Evolutionary conservation across 2,113 vertebrate genomes (phyloP).

Genomic region (Recurvirostra avosetta): DNA sequence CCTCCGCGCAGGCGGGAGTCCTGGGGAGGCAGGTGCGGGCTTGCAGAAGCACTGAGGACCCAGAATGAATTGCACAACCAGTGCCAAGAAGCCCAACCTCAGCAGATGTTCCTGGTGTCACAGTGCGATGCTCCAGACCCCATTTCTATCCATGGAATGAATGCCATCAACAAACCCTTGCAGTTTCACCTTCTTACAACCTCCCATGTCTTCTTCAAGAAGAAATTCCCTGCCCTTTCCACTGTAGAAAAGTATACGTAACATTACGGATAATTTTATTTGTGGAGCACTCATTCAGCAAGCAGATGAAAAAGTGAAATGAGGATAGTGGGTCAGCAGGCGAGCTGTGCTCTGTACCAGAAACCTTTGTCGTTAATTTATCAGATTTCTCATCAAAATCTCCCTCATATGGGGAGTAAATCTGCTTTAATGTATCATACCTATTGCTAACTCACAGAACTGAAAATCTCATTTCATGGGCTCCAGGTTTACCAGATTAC

Average conservation of each 20-base stretch:
- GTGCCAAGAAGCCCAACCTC: not conserved
- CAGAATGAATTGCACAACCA: not conserved
- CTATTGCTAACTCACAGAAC: constrained; percentile 66
- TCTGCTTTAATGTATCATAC: constrained; percentile 51
- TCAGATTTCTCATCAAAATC: constrained; percentile 31
- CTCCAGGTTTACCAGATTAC: constrained; percentile 56
- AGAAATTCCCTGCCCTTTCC: not conserved
- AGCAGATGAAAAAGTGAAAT: not conserved
- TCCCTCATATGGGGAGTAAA: constrained; percentile 46
- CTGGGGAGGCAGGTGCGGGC: not conserved
- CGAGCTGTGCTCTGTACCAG: not conserved
- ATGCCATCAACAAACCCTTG: not conserved
- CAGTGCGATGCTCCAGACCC: not conserved
- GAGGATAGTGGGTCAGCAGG: constrained; percentile 39
- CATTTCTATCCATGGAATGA: not conserved
- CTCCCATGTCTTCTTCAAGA: not conserved
- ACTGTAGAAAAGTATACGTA: rapidly evolving
- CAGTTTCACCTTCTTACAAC: not conserved
- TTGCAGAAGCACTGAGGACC: not conserved
- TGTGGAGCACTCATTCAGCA: not conserved
- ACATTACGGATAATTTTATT: not conserved
- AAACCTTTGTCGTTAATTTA: constrained; percentile 22
- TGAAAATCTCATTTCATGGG: constrained; percentile 76
- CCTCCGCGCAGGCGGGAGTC: not conserved
- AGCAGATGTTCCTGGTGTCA: not conserved